phyloP scores from a whole-genome alignment of 2,797 vertebrate species.

The Pteronotus mesoamericanus region DNA sequence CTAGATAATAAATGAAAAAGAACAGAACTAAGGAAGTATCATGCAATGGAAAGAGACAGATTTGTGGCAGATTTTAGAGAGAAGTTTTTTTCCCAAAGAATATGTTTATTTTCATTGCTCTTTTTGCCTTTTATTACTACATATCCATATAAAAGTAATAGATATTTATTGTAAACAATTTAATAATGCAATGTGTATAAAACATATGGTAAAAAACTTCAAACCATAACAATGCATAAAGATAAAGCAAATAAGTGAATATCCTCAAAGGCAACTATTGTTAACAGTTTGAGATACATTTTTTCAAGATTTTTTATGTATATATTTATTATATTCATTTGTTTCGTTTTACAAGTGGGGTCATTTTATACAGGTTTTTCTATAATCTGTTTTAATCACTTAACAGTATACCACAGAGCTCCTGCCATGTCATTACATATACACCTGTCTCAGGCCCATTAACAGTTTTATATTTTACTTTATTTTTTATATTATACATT shows the following conservation, averaged over 20 bases:
- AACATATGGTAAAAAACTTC: not conserved
- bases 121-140: not conserved
- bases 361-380: not conserved
- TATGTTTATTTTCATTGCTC: conserved; percentile 1
- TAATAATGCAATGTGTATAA: conserved; percentile 20
- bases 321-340: not conserved
- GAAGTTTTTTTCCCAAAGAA: not conserved
- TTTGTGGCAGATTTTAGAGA: conserved; percentile 33
- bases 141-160: conserved; percentile 22
- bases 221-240: not conserved
- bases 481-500: too few relatives aligned
- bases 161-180: conserved; percentile 18
- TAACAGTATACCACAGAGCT: not conserved
- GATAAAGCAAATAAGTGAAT: not conserved
- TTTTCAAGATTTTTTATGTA: not conserved
- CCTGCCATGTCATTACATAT: not conserved
- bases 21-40: not conserved
- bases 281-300: not conserved
- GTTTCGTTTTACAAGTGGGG: not conserved
- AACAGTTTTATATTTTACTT: not conserved
- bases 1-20: not conserved
- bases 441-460: not conserved
- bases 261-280: not conserved
- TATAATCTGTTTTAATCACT: not conserved
- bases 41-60: not conserved